Evolutionary conservation across 2,113 vertebrate genomes (phyloP), one percentile per base, ranked within the genome.

Genomic region (Mobula birostris): DNA sequence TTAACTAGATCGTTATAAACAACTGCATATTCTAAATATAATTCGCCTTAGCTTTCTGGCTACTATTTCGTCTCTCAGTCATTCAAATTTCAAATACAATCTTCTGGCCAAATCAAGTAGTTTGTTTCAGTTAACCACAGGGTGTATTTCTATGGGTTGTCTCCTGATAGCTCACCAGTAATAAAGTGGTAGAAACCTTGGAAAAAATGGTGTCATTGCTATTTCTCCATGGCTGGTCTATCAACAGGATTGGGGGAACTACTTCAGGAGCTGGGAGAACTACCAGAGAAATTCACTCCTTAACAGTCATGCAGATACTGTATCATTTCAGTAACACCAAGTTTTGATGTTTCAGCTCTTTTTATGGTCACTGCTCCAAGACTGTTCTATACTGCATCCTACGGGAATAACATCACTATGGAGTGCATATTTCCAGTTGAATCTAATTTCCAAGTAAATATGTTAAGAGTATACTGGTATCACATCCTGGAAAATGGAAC

Each of bases 401-500:
- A 96, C 2, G 96, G 97, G 27, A 95, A 83, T 88, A 97, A 97
- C 0, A 96, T 98, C 36, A 97, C 96, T 9, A 96, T 99, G 96
- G 98, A 97, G 95, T 99, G 98, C 95, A 96, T 17, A 9, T 99
- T 99, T 96, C 95, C 96, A 40, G 95, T 97, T 19, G 94, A 96
- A 0, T n/a, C 95, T 15, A 70, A 85, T 27, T 32, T 95, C 12
- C 80, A 96, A 15, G 32, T 97, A 40, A 3, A 19, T 7, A 94
- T 96, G 21, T 94, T 98, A 95, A 95, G 95, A 8, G 96, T 99
- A 94, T 97, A 95, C 94, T 99, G 98, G 98, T 87, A 95, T 72
- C 94, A 95, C 80, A 72, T 95, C 24, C 0, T 15, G 11, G 1
- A 58, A 0, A 0, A 0, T 2, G 68, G 15, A 0, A 0, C 0